Conservation (phyloP, 2,797 vertebrate genomes). For the Cygnus olor region DNA sequence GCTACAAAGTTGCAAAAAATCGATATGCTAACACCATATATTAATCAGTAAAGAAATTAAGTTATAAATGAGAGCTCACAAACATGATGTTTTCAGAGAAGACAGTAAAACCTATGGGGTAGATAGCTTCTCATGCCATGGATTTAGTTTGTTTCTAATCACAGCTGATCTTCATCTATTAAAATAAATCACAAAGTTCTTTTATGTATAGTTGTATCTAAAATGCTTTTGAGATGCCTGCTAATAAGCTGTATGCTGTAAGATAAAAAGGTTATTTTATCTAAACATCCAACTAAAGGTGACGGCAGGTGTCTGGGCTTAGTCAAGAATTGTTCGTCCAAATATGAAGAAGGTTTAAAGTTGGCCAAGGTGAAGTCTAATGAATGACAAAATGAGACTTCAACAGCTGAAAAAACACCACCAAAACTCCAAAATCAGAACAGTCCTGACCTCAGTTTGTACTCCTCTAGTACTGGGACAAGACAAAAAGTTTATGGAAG, state of each 20-base stretch:
- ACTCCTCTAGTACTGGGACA: neutral
- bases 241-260: neutral
- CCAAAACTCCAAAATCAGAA: neutral
- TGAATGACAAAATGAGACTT: neutral
- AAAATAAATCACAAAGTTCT: neutral
- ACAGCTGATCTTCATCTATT: neutral
- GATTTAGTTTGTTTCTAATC: neutral
- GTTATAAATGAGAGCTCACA: neutral
- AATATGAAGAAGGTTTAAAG: neutral
- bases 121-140: neutral
- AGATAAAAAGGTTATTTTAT: neutral
- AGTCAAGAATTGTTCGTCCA: neutral
- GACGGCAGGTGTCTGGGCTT: neutral
- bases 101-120: neutral
- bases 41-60: neutral
- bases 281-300: neutral
- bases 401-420: neutral
- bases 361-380: neutral
- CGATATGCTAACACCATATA: neutral
- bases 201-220: neutral
- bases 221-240: neutral
- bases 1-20: neutral
- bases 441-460: neutral
- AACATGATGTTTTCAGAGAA: neutral
- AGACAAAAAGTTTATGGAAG: neutral